phyloP scores from a whole-genome alignment of 2,113 vertebrate species.

The Podilymbus podiceps region DNA sequence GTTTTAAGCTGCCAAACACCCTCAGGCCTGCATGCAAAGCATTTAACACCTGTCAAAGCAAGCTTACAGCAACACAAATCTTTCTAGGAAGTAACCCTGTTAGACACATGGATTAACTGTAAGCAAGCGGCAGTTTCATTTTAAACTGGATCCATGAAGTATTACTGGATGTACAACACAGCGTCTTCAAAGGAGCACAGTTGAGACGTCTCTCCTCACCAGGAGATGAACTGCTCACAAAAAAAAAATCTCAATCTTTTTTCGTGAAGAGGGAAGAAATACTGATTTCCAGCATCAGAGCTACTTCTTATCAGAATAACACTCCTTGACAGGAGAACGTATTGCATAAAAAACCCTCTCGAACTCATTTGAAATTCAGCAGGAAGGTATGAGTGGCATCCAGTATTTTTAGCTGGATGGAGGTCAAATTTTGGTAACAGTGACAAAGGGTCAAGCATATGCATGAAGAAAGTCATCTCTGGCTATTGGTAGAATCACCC shows the following conservation, averaged over 20 bases:
- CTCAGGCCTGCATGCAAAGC: neutral
- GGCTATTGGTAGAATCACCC: neutral
- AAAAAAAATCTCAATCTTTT: neutral
- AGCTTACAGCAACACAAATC: neutral
- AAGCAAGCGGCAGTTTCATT: neutral
- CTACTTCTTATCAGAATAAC: neutral
- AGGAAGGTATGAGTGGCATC: slow-evolving; percentile 38
- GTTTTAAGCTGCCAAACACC: slow-evolving; percentile 6
- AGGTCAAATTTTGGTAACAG: slow-evolving; percentile 8
- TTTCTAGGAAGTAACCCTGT: slow-evolving; percentile 25
- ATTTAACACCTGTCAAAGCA: slow-evolving; percentile 45
- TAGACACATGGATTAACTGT: neutral
- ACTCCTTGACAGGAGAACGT: neutral
- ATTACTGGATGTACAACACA: neutral
- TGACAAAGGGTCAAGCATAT: slow-evolving; percentile 19
- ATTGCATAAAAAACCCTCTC: neutral
- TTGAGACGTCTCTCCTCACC: neutral
- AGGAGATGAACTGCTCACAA: neutral
- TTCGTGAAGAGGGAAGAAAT: neutral
- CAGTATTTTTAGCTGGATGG: slow-evolving; percentile 49
- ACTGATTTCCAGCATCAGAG: neutral
- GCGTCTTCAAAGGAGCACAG: neutral
- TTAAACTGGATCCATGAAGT: neutral
- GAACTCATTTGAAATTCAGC: slow-evolving; percentile 14
- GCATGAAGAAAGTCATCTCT: neutral